phyloP scores from a whole-genome alignment of 2,888 invertebrate species.

The Leucoptera coffeella region DNA sequence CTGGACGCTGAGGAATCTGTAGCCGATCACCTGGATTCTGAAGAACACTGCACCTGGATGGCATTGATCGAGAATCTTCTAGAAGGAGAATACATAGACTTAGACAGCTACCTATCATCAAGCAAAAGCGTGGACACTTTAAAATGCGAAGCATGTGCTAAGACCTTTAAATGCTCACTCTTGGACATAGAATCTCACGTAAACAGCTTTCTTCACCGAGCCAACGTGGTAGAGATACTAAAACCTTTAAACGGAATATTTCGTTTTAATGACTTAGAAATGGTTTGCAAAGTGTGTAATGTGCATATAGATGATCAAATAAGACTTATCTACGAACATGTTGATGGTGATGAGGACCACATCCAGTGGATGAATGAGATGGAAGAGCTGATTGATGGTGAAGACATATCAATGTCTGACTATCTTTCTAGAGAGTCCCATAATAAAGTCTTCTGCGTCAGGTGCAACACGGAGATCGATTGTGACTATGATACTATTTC shows the following conservation, averaged over 20 bases:
- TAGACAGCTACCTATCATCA: slow-evolving; percentile 17
- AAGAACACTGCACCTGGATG: slow-evolving; percentile 23
- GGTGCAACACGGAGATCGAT: slow-evolving; percentile 16
- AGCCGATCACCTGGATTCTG: slow-evolving; percentile 16
- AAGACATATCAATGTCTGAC: slow-evolving; percentile 16
- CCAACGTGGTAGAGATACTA: slow-evolving; percentile 17
- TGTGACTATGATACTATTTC: slow-evolving; percentile 16
- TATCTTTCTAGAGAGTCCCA: slow-evolving; percentile 19
- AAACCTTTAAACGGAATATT: slow-evolving; percentile 24
- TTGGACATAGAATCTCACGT: slow-evolving; percentile 21
- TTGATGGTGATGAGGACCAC: slow-evolving; percentile 20
- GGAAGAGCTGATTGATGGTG: slow-evolving; percentile 18
- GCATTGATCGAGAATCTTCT: slow-evolving; percentile 21
- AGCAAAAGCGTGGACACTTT: slow-evolving; percentile 15
- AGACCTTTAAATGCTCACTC: slow-evolving; percentile 14
- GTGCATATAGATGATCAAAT: slow-evolving; percentile 16
- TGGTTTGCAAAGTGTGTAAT: slow-evolving; percentile 23
- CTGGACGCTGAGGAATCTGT: slow-evolving; percentile 19
- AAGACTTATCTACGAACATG: slow-evolving; percentile 14
- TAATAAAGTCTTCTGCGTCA: slow-evolving; percentile 19
- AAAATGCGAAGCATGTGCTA: slow-evolving; percentile 20
- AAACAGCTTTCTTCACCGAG: slow-evolving; percentile 17
- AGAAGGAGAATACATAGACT: slow-evolving; percentile 22
- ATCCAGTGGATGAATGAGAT: slow-evolving; percentile 22
- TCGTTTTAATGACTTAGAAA: slow-evolving; percentile 14